Evolutionary conservation across 2,797 vertebrate species (phyloP).

Genomic region (Synanceia verrucosa): DNA sequence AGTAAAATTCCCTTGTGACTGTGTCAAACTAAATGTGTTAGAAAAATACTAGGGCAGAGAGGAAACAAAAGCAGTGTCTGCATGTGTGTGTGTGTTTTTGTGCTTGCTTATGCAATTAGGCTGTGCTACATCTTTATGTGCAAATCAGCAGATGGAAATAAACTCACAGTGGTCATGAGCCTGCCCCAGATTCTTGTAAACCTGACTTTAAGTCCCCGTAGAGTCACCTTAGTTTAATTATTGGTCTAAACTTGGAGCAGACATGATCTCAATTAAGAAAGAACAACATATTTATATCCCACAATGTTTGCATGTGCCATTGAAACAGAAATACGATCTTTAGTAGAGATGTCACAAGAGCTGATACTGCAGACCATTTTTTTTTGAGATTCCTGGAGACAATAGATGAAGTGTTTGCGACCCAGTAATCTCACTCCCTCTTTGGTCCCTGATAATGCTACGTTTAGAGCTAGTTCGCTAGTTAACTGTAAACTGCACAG

Average conservation of each 20-base stretch:
- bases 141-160: constrained; percentile 12
- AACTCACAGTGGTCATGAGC: background rate
- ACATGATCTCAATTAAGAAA: background rate
- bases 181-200: constrained; percentile 2
- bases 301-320: background rate
- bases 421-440: too few species aligned
- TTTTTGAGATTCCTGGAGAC: too few species aligned
- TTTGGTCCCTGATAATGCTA: too few species aligned
- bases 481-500: too few species aligned
- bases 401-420: too few species aligned
- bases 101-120: background rate
- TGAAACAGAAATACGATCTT: background rate
- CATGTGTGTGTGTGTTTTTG: background rate
- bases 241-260: background rate
- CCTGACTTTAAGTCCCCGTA: background rate
- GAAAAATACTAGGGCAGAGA: background rate
- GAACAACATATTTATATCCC: background rate
- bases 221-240: background rate
- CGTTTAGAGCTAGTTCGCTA: too few species aligned
- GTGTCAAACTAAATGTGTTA: constrained; percentile 1
- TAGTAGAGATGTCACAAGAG: background rate
- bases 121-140: background rate
- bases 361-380: background rate
- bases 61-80: background rate
- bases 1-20: background rate